phyloP scores from a whole-genome alignment of 2,113 vertebrate genomes.

The Menura novaehollandiae region DNA sequence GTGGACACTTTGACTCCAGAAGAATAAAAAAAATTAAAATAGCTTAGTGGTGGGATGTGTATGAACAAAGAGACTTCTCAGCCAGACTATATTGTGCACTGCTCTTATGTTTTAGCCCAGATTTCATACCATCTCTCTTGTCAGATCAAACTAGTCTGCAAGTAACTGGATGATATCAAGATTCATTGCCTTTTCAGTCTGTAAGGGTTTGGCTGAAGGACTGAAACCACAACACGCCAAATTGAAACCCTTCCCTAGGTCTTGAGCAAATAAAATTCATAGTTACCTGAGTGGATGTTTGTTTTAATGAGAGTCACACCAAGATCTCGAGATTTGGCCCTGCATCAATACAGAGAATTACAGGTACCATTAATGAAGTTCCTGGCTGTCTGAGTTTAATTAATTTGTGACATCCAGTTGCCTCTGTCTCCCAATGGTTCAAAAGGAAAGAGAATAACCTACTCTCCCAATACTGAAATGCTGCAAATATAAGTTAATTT shows the following conservation, averaged over 20 bases:
- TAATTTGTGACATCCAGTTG: neutral
- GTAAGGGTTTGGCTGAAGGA: neutral
- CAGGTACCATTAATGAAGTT: neutral
- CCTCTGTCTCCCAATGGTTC: neutral
- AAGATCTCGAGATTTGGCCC: neutral
- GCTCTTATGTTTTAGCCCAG: neutral
- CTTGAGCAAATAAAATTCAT: neutral
- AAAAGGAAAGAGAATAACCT: neutral
- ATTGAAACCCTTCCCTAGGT: neutral
- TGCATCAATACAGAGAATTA: neutral
- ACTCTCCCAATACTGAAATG: neutral
- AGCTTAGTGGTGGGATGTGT: neutral
- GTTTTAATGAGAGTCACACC: neutral
- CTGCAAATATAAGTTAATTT: neutral
- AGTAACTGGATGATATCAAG: neutral
- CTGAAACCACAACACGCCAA: neutral
- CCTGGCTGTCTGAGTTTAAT: neutral
- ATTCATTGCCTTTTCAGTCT: neutral
- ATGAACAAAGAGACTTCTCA: neutral
- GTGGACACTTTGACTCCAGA: neutral
- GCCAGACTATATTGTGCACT: neutral
- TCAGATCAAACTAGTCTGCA: neutral
- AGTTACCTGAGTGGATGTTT: neutral
- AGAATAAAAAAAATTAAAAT: neutral
- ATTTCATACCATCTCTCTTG: neutral